Evolutionary conservation across 2,888 invertebrate genomes (phyloP), one percentile per base, ranked within the genome.

Genomic region (Melinaea menophilus): DNA sequence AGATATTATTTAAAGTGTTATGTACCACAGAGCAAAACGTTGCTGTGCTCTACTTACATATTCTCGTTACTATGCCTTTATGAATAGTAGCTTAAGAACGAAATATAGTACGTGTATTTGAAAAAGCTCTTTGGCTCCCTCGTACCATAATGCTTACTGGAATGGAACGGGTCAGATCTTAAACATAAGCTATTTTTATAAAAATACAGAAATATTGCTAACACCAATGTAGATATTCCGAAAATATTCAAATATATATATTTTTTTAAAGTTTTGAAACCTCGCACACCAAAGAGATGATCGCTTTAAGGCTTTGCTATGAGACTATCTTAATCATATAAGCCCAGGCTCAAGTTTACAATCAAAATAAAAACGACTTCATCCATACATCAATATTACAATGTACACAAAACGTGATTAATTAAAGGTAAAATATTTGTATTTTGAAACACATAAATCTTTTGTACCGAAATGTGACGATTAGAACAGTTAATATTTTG

Each of bases 141-240:
- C 35, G 63, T 66, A 61, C 56, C 59, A 54, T 65, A 62, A 61
- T 54, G 64, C 22, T 45, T 41, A 62, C 47, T 66, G 60, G 51
- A 63, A 64, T 65, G 65, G 64, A 69, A 67, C 51, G 61, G 62
- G 63, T 62, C 57, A 63, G 59, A 56, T 62, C 59, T 68, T 57
- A 54, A 66, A 65, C 7, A 9, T 41, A 9, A 5, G 41, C 41
- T 9, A 41, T 41, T 41, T 5, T 41, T 7, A 41, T 9, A 41
- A 41, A 9, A 7, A 9, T 9, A 41, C 9, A 41, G 41, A 41
- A 9, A 22, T 22, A 22, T 22, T 22, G 22, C 22, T 22, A 22
- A 22, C 22, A 22, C 22, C 22, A 22, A 22, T 22, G 22, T 22
- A 22, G 22, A 22, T 22, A 22, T 22, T 22, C 22, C 22, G 22